Evolutionary conservation across 2,888 invertebrate genomes (phyloP), one percentile per base, ranked within the genome.

Genomic region (Tiliacea aurago): DNA sequence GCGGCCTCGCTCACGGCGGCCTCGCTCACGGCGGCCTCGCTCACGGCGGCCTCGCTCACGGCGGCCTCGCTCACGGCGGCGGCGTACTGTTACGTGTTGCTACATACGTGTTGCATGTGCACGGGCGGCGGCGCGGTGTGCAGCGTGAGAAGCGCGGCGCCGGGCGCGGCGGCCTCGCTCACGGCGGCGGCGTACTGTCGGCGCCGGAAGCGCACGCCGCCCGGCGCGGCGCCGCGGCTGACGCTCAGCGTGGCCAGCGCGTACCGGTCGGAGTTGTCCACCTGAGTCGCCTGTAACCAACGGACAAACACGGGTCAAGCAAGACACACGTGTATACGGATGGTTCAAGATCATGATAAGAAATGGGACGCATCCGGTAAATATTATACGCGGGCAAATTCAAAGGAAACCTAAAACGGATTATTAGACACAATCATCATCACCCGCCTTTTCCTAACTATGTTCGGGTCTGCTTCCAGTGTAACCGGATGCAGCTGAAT

Each of bases 241-340:
- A 99, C 96, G 20, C 98, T 97, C 70, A 99, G 96, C 0, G 99
- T 99, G 1, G 98, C 98, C 76, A 99, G 95, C 0, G 99, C 98
- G 92, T 98, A 98, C 69, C 98, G 97, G 95, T 99, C 99, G 0
- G 98, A 96, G 96, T 99, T 99, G 94, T 99, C 98, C 77, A 97
- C 96, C 91, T 98, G 98, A 1, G 97, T 98, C 13, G 98, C 98
- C 97, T 98, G 94, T 1, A 37, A 33, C 4, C 37, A n/a, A 18
- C 6, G 11, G 37, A 45, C 11, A 43, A 43, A 13, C 13, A 23
- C 23, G n/a, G 15, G 2, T 43, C 15, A 33, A 53, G 4, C 15
- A 13, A 20, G 9, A 13, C 56, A 33, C 5, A 20, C 45, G 20
- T 47, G 11, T 20, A 23, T 43, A 63, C 20, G 9, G 9, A 49